phyloP scores from a whole-genome alignment of 1,140 invertebrate species.

The Pissodes strobi region DNA sequence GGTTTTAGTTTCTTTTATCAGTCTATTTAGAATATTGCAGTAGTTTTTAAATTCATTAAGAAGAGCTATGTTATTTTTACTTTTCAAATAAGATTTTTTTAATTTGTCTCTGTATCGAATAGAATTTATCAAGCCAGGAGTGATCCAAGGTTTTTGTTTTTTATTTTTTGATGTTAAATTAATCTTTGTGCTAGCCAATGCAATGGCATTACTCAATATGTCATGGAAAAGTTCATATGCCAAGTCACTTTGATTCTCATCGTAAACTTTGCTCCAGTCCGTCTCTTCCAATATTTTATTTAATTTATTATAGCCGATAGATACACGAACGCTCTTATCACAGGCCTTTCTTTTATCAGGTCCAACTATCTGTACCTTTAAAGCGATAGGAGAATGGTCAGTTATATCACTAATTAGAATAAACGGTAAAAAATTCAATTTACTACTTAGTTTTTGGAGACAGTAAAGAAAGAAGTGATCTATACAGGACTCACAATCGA shows the following conservation, averaged over 20 bases:
- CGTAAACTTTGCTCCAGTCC: background rate
- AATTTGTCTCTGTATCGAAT: background rate
- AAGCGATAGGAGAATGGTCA: background rate
- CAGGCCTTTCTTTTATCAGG: background rate
- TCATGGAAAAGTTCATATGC: background rate
- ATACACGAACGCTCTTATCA: background rate
- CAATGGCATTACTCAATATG: background rate
- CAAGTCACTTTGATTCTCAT: background rate
- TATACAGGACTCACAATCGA: background rate
- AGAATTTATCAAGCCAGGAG: slow-evolving; percentile 1
- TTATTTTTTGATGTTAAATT: background rate
- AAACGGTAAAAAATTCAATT: background rate
- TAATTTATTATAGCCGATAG: slow-evolving; percentile 2
- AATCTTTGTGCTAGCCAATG: background rate
- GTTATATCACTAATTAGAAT: background rate
- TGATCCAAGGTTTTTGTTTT: background rate
- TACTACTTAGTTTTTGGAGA: background rate
- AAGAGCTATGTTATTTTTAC: background rate
- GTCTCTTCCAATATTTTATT: background rate
- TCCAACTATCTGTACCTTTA: background rate
- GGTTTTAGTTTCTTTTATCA: background rate
- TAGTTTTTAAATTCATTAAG: background rate
- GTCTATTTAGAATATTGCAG: background rate
- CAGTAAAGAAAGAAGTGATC: slow-evolving; percentile 1
- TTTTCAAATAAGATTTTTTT: background rate